phyloP scores from a whole-genome alignment of 2,113 vertebrate genomes.

The human region GRCh38 chr20:39706001-39706500 shows the following conservation, averaged over 20 bases:
- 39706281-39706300: constrained; percentile 87
- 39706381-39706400: constrained; percentile 72
- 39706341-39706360: constrained; percentile 80
- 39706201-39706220: constrained; percentile 61
- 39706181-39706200: constrained; percentile 67
- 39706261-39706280: constrained; percentile 91
- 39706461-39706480: constrained; percentile 81
- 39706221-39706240: constrained; percentile 83
- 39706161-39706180: constrained; percentile 67
- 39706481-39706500: constrained; percentile 56
- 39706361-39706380: constrained; percentile 76
- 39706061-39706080: constrained; percentile 46
- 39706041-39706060: not conserved
- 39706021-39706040: constrained; percentile 44
- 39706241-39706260: constrained; percentile 87
- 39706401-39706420: constrained; percentile 72
- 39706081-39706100: constrained; percentile 70
- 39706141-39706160: constrained; percentile 79
- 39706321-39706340: constrained; percentile 77
- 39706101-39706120: constrained; percentile 75
- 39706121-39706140: constrained; percentile 77
- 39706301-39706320: constrained; percentile 86
- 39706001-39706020: not conserved
- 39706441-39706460: constrained; percentile 85
- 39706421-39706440: constrained; percentile 84